Base-by-base conservation (phyloP, 53 echinoderm and acorn worm genomes). In the Holothuria leucospilota region DNA sequence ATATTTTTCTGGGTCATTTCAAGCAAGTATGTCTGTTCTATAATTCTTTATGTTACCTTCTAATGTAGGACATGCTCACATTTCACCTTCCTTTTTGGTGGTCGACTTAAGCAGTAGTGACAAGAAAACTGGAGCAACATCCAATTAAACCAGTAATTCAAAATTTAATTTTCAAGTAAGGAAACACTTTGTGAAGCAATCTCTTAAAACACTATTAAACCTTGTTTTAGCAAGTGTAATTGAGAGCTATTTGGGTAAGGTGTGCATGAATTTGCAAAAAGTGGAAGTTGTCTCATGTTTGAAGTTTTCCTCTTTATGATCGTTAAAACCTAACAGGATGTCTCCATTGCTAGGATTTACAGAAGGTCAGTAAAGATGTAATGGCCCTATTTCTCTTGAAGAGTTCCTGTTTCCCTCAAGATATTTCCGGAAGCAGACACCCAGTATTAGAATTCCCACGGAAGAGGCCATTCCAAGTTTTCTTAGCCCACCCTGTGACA, bases 261-360 rank as follows among this genome's bases (percentile, higher is more conserved):
- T 40, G 24, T 49, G 9, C 25, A 14, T 74, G 74, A 52, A 49
- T 49, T n/a, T 74, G 15, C 15, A 25, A 8, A 74, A 74, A 49
- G 49, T 74, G 74, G 74, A 74, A 74, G 74, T 74, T 12, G 16
- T 74, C 39, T 7, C 5, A 74, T 21, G 20, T 20, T 74, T 49
- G 39, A 74, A 38, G 49, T 42, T 52, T 74, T 74, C 74, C 74
- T 74, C 53, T 74, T 13, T 25, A 8, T 74, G 74, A 74, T 74
- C 49, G 23, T 74, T 24, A 74, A 51, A 74, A 74, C 3, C 74
- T 74, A 52, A 74, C 74, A 49, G 74, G 74, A 74, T 26, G 23
- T 74, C 52, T 74, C 27, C 26, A 23, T 74, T 49, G 74, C 20
- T 74, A 74, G 74, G 74, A 11, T 51, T 74, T 74, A 26, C 6